Evolutionary conservation across 2,797 vertebrate genomes (phyloP).

Genomic region (Coluber constrictor): DNA sequence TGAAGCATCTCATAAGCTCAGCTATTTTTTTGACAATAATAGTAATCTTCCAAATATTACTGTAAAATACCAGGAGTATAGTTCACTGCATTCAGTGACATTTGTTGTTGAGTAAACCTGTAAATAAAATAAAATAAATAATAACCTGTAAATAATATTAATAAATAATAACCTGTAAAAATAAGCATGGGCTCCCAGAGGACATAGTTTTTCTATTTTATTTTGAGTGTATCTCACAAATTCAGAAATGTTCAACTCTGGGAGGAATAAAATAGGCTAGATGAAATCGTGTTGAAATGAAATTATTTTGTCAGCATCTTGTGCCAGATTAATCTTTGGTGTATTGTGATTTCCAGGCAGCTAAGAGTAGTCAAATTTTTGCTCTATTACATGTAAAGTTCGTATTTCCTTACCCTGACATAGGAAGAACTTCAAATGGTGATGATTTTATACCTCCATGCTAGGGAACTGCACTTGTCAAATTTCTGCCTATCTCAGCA

Average conservation of each 20-base stretch:
- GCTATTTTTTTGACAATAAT: background rate
- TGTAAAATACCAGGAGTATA: background rate
- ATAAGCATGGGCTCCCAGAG: background rate
- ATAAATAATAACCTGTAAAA: too few species aligned
- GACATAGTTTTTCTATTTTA: background rate
- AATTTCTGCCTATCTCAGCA: background rate
- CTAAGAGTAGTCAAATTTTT: background rate
- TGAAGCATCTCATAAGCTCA: background rate
- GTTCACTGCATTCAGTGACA: background rate
- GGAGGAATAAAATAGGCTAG: background rate
- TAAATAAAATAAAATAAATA: too few species aligned
- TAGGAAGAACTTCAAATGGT: background rate
- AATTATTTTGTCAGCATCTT: background rate
- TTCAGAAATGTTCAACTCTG: too few species aligned
- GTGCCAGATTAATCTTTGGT: too few species aligned
- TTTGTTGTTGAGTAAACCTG: background rate
- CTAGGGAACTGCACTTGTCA: background rate
- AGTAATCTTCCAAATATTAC: background rate
- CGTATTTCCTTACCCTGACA: background rate
- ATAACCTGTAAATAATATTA: too few species aligned
- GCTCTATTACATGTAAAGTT: background rate
- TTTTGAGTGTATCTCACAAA: background rate
- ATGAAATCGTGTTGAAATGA: background rate
- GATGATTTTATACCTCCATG: background rate
- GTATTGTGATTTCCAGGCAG: background rate